Base-by-base conservation (phyloP, 1,140 invertebrate species). In the Bathynomus jamesi region DNA sequence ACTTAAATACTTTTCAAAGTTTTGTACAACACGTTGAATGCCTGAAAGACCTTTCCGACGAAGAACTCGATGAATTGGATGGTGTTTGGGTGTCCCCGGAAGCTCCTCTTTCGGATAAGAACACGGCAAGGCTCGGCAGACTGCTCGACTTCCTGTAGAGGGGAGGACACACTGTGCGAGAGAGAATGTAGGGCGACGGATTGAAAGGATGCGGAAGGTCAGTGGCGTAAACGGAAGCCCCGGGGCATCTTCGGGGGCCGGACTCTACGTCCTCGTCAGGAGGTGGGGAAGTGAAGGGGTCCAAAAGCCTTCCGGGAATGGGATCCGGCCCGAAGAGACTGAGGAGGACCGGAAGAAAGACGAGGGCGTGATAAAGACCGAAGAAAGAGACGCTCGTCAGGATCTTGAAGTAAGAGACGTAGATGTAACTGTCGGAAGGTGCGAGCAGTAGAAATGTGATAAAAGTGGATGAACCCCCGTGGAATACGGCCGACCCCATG, bases 341-440 rank as follows among this genome's bases (percentile, higher is more conserved):
- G 17, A 87, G 79, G 31, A 87, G 80, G 4, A 87, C 85, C 0
- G 86, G 86, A 63, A 87, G 78, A 78, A 86, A 85, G 61, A 84
- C 79, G 28, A 87, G 78, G 28, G 85, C 86, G 76, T 87, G 85
- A 79, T 85, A 87, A 27, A 87, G 78, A 28, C 86, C 86, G 78
- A 86, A 87, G 31, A 85, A 70, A 21, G 87, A 86, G 46, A 87
- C 85, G 13, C 83, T 81, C 32, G 84, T 83, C 74, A 87, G 86
- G 69, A 87, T 73, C 71, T 76, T 61, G n/a, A 17, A 25, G 27
- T 53, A 31, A 32, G 61, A 69, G 30, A 69, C 40, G 40, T 53
- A 53, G 21, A 53, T 53, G 40, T 53, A 53, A 53, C 21, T 53
- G 21, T 53, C 40, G 2, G 40, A 53, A 17, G 40, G 40, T 17